Conservation (phyloP, 2,797 vertebrate species). For the Sus cebifrons region DNA sequence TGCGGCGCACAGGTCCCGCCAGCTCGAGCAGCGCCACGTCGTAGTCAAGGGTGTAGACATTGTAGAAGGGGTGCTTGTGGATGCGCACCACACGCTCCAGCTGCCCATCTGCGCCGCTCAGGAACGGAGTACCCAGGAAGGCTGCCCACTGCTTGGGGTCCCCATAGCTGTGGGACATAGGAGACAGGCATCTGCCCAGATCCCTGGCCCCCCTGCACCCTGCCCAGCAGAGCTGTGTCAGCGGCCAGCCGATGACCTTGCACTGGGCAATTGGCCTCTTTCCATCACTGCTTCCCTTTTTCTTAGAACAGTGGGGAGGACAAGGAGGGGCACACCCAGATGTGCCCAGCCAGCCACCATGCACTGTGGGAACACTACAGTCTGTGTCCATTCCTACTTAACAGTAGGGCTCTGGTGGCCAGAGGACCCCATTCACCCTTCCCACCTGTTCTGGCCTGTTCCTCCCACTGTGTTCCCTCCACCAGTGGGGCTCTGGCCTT, state of each 20-base stretch:
- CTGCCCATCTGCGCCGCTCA: conserved; percentile 91
- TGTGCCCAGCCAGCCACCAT: background rate
- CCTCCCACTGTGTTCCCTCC: background rate
- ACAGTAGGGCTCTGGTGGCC: background rate
- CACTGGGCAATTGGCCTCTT: background rate
- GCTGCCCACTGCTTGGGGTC: conserved; percentile 94
- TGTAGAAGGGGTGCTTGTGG: conserved; percentile 95
- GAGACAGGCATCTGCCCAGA: conserved; percentile 16
- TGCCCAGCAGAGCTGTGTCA: background rate
- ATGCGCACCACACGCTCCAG: conserved; percentile 93
- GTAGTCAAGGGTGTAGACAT: conserved; percentile 95
- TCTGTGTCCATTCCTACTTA: no score
- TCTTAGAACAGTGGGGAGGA: background rate
- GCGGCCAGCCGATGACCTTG: background rate
- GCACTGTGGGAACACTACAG: background rate
- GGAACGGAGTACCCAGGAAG: conserved; percentile 95
- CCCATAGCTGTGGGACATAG: conserved; percentile 90
- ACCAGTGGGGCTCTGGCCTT: background rate
- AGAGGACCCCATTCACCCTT: accelerated
- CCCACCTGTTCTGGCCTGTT: background rate
- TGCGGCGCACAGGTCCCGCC: conserved; percentile 89
- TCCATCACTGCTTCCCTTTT: background rate
- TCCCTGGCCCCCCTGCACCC: no score
- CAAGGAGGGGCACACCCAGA: background rate
- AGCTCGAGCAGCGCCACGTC: conserved; percentile 96